phyloP scores from a whole-genome alignment of 2,113 vertebrate species.

The Microcebus murinus region DNA sequence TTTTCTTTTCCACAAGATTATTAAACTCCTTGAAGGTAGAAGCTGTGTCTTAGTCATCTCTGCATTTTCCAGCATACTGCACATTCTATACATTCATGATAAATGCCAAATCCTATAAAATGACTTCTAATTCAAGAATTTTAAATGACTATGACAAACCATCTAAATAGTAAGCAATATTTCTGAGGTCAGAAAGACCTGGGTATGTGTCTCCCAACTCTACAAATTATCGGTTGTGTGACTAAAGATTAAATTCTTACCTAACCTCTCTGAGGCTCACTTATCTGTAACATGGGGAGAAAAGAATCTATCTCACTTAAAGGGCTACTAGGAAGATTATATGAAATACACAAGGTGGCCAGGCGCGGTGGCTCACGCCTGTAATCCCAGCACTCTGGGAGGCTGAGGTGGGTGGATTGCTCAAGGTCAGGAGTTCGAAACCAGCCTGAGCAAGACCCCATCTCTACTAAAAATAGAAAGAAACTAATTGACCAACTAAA shows the following conservation, averaged over 20 bases:
- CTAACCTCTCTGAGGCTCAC: neutral
- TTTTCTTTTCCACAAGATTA: neutral
- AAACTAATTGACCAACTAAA: no score
- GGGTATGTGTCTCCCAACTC: neutral
- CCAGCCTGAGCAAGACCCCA: no score
- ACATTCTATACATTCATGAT: neutral
- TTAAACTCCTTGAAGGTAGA: neutral
- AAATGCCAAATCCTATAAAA: constrained; percentile 23
- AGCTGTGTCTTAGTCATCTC: neutral
- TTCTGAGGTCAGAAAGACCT: neutral
- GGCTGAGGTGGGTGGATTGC: no score
- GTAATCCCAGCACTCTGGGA: no score
- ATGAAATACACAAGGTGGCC: neutral
- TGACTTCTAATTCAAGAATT: neutral
- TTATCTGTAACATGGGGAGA: neutral
- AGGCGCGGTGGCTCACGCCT: no score
- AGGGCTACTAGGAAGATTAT: neutral
- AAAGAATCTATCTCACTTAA: neutral
- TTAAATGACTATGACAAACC: neutral
- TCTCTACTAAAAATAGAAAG: no score
- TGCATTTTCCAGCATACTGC: fast-evolving
- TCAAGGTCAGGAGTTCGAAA: no score
- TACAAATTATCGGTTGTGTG: neutral
- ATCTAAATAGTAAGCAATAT: neutral
- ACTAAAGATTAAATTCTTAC: neutral